These are phyloP conservation scores for Marronus borbonicus DNA, from an alignment of 2,888 invertebrate genomes.

Conservation along the genomic window DNA sequence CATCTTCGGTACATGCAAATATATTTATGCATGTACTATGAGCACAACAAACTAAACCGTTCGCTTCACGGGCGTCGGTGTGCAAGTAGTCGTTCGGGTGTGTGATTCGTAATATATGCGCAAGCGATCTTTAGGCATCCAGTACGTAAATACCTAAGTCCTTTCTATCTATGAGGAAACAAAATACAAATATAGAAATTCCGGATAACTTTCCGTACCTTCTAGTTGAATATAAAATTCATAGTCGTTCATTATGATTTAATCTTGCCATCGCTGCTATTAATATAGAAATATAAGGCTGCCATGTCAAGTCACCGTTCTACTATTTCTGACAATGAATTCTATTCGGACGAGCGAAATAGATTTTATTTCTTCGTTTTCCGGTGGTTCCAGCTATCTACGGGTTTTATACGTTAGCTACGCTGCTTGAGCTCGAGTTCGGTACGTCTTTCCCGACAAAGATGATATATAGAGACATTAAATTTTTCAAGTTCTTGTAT, in stretches of 20 bases:
- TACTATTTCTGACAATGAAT: slow-evolving; percentile 1
- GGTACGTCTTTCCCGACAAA: not conserved
- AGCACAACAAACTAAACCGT: too few relatives aligned
- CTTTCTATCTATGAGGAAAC: not conserved
- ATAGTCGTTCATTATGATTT: not conserved
- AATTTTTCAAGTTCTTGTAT: slow-evolving; percentile 28
- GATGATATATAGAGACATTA: slow-evolving; percentile 26
- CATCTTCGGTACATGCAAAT: too few relatives aligned
- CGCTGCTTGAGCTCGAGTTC: not conserved
- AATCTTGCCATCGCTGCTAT: not conserved
- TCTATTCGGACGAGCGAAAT: not conserved
- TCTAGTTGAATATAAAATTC: not conserved
- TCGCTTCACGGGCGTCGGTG: too few relatives aligned
- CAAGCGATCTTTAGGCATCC: too few relatives aligned
- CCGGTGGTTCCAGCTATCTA: not conserved
- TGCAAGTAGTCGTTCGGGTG: too few relatives aligned
- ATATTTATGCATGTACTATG: too few relatives aligned
- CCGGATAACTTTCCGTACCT: not conserved
- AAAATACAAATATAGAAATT: not conserved
- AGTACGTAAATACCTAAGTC: too few relatives aligned
- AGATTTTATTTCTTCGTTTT: slow-evolving; percentile 25
- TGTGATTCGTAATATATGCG: too few relatives aligned
- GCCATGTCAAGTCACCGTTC: slow-evolving; percentile 10
- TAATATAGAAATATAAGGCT: slow-evolving; percentile 14
- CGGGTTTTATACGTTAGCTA: not conserved